Evolutionary conservation across 2,113 vertebrate species (phyloP).

Genomic region (Diadophis punctatus): DNA sequence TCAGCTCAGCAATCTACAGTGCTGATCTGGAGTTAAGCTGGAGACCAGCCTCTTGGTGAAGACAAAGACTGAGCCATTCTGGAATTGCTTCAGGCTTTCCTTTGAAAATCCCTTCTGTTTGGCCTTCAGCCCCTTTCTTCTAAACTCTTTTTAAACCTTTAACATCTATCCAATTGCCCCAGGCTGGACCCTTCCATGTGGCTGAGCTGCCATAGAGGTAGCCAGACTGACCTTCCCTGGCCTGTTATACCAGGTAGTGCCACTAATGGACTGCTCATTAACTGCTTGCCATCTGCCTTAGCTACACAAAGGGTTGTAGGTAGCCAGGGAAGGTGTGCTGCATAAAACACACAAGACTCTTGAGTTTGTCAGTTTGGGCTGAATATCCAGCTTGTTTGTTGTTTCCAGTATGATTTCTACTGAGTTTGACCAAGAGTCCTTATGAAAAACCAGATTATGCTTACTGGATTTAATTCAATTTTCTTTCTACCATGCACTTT

Average conservation of each 20-base stretch:
- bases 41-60: slow-evolving; percentile 48
- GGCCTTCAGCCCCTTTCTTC: slow-evolving; percentile 17
- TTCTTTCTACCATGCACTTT: not conserved
- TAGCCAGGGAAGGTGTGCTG: slow-evolving; percentile 37
- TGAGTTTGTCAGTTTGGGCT: slow-evolving; percentile 46
- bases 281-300: slow-evolving; percentile 10
- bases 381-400: not conserved
- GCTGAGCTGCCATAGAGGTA: slow-evolving; percentile 49
- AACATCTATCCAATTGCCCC: slow-evolving; percentile 58
- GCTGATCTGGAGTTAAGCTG: slow-evolving; percentile 37
- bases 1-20: slow-evolving; percentile 65
- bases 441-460: not conserved
- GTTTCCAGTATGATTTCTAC: not conserved
- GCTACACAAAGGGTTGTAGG: not conserved
- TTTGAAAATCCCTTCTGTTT: not conserved
- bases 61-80: slow-evolving; percentile 54
- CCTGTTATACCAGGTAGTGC: slow-evolving; percentile 36
- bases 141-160: slow-evolving; percentile 66
- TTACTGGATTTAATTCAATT: not conserved
- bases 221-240: slow-evolving; percentile 55
- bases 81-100: slow-evolving; percentile 45
- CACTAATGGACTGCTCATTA: slow-evolving; percentile 40
- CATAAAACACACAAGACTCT: slow-evolving; percentile 39
- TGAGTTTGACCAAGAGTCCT: not conserved
- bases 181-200: slow-evolving; percentile 48